Evolutionary conservation across 2,888 invertebrate genomes (phyloP).

Genomic region (Epinotia brunnichana): DNA sequence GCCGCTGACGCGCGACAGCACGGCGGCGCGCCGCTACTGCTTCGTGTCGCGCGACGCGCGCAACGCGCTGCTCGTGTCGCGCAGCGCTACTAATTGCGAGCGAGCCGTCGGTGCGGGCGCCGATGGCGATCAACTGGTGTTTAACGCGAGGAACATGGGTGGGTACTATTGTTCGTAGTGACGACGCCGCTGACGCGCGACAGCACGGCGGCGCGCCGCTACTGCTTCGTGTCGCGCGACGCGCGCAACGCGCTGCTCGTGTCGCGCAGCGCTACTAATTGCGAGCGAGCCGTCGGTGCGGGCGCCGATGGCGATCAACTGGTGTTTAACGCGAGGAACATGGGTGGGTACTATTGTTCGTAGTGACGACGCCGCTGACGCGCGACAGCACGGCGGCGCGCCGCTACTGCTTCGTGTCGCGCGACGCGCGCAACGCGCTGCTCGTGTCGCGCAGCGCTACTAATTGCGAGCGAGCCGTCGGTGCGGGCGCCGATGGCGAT

Average conservation of each 20-base stretch:
- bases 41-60: conserved; percentile 88
- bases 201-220: conserved; percentile 87
- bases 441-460: conserved; percentile 85
- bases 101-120: conserved; percentile 64
- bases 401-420: conserved; percentile 90
- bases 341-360: conserved; percentile 79
- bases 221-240: conserved; percentile 91
- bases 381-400: conserved; percentile 86
- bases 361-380: no score
- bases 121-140: conserved; percentile 83
- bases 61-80: conserved; percentile 81
- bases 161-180: conserved; percentile 85
- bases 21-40: conserved; percentile 88
- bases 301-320: conserved; percentile 75
- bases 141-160: conserved; percentile 89
- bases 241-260: conserved; percentile 79
- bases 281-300: conserved; percentile 78
- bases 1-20: conserved; percentile 86
- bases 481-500: conserved; percentile 68
- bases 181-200: conserved; percentile 88
- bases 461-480: conserved; percentile 84
- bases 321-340: conserved; percentile 87
- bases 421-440: conserved; percentile 81
- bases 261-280: conserved; percentile 86
- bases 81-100: conserved; percentile 86